Conservation (phyloP, 2,888 invertebrate species). For the Polylopha cassiicola region DNA sequence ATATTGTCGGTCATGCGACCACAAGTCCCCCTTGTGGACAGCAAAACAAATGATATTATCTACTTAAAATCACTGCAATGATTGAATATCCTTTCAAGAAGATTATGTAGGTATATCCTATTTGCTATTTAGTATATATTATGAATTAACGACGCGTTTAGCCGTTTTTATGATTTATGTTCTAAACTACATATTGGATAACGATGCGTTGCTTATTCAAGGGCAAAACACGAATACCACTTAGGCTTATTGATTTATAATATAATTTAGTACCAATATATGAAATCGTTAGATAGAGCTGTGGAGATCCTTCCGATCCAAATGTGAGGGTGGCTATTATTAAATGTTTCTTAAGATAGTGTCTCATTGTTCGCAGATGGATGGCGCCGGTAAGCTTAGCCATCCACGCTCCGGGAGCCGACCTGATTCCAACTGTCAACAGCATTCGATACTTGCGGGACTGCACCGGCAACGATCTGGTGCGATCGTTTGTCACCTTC, state of each 20-base stretch:
- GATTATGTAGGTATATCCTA: no score
- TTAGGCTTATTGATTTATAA: no score
- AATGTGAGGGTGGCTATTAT: neutral
- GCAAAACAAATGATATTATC: conserved; percentile 51
- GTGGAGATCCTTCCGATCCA: no score
- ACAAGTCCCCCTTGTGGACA: conserved; percentile 29
- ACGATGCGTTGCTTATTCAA: no score
- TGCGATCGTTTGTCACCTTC: conserved; percentile 89
- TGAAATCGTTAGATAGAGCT: no score
- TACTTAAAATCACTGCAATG: conserved; percentile 3
- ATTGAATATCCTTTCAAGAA: no score
- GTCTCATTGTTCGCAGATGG: conserved; percentile 77
- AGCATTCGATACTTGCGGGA: conserved; percentile 88
- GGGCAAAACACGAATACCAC: no score
- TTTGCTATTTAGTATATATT: no score
- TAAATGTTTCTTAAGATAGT: neutral
- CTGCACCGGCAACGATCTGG: conserved; percentile 82
- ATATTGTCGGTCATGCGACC: conserved; percentile 54
- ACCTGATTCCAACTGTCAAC: conserved; percentile 86
- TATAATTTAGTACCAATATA: no score
- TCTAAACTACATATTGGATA: no score
- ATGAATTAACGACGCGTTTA: no score
- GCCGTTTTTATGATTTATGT: no score
- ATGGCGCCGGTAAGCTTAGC: conserved; percentile 91
- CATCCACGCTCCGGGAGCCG: conserved; percentile 90